A percentile compares a stretch with the other conserved stretches of the same genome.
Conservation (phyloP, 2,113 vertebrate species). For the Nerophis ophidion region DNA sequence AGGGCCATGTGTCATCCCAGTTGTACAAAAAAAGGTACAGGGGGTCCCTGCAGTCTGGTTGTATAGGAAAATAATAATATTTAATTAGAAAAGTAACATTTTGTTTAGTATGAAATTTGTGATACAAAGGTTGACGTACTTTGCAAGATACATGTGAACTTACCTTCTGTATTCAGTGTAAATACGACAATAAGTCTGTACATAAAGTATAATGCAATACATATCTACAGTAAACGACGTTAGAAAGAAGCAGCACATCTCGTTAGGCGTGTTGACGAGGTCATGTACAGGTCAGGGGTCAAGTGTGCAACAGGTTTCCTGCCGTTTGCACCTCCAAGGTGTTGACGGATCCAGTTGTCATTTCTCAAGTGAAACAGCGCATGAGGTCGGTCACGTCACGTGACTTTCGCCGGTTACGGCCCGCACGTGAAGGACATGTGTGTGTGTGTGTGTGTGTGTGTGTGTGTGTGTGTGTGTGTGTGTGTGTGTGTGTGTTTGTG, state of each 20-base stretch:
- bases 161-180: too few relatives aligned
- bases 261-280: constrained; percentile 12
- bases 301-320: constrained; percentile 53
- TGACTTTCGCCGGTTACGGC: constrained; percentile 24
- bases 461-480: constrained; percentile 9
- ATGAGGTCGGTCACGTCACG: constrained; percentile 40
- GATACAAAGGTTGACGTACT: too few relatives aligned
- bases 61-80: too few relatives aligned
- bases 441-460: constrained; percentile 26
- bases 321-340: constrained; percentile 56
- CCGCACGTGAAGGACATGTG: neutral
- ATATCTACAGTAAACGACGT: too few relatives aligned
- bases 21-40: too few relatives aligned
- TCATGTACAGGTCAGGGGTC: constrained; percentile 47
- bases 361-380: constrained; percentile 21
- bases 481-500: constrained; percentile 28
- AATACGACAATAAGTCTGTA: too few relatives aligned
- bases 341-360: constrained; percentile 51
- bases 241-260: neutral
- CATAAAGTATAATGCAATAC: too few relatives aligned
- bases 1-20: too few relatives aligned
- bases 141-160: too few relatives aligned
- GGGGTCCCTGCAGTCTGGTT: too few relatives aligned
- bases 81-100: too few relatives aligned
- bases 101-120: too few relatives aligned